Percentiles rank a stretch among this genome's conserved stretches.
Evolutionary conservation across 2,797 vertebrate species (phyloP).

Genomic region (Nannoperca obscura): DNA sequence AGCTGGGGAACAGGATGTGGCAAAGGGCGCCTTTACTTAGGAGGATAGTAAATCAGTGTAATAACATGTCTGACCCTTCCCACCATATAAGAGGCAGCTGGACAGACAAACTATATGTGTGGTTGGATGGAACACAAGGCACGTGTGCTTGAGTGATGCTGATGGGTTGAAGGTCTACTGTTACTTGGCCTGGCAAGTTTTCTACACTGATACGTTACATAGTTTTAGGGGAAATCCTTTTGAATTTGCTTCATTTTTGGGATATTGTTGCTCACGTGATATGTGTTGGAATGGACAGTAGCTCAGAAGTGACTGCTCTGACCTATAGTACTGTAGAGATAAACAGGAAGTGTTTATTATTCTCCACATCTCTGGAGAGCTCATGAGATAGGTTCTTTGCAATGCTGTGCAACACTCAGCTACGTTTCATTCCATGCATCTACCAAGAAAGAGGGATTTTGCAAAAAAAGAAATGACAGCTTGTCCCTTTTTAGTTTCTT

Average conservation of each 20-base stretch:
- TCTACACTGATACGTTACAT: neutral
- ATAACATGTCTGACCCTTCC: slow-evolving; percentile 59
- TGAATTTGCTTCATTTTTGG: neutral
- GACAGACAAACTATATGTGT: slow-evolving; percentile 41
- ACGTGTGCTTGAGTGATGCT: slow-evolving; percentile 55
- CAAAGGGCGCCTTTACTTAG: slow-evolving; percentile 36
- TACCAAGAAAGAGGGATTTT: slow-evolving; percentile 21
- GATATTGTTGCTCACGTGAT: neutral
- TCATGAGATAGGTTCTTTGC: slow-evolving; percentile 44
- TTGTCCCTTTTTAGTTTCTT: slow-evolving; percentile 43
- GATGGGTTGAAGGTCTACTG: slow-evolving; percentile 38
- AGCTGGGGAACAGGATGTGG: slow-evolving; percentile 59
- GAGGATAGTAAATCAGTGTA: slow-evolving; percentile 66
- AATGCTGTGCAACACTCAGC: slow-evolving; percentile 49
- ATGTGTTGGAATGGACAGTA: slow-evolving; percentile 46
- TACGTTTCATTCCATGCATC: slow-evolving; percentile 36
- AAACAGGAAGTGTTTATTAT: slow-evolving; percentile 85
- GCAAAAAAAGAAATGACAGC: slow-evolving; percentile 6
- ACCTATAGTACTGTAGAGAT: slow-evolving; percentile 54
- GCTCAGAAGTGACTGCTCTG: slow-evolving; percentile 67
- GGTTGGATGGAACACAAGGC: slow-evolving; percentile 43
- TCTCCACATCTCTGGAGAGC: slow-evolving; percentile 60
- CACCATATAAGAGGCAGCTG: slow-evolving; percentile 56
- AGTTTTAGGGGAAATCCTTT: neutral
- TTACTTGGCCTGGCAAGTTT: slow-evolving; percentile 14